These are phyloP conservation scores for Megaceryle alcyon DNA, from an alignment of 2,797 vertebrate species.

Conservation along the genomic window DNA sequence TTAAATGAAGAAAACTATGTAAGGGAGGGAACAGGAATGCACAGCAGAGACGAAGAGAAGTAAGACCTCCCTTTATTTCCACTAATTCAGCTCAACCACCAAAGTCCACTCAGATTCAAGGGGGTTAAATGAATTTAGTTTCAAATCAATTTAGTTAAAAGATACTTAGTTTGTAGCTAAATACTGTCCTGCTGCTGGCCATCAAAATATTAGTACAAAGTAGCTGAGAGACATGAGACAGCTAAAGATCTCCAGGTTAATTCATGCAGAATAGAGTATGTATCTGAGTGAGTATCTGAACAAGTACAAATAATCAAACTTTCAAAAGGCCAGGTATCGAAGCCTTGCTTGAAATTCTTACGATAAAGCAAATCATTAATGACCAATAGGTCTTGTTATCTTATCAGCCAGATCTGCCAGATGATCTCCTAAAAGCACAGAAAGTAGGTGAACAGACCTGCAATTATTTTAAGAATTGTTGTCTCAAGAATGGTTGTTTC, in stretches of 20 bases:
- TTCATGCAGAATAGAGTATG: not conserved
- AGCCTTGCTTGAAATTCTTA: constrained; percentile 1
- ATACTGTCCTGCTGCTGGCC: not conserved
- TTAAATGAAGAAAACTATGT: not conserved
- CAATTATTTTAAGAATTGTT: not conserved
- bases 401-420: not conserved
- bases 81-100: not conserved
- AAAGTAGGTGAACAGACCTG: not conserved
- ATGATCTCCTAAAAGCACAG: not conserved
- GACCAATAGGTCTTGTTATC: not conserved
- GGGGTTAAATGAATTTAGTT: not conserved
- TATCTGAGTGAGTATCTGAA: not conserved
- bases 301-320: not conserved
- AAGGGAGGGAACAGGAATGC: not conserved
- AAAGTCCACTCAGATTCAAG: not conserved
- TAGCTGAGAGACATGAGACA: not conserved
- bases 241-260: not conserved
- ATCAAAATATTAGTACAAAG: not conserved
- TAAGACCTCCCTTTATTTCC: not conserved
- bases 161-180: not conserved
- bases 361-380: constrained; percentile 19
- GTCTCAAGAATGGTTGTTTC: not conserved
- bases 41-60: not conserved
- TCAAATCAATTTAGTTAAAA: not conserved
- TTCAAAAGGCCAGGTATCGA: not conserved